These are phyloP conservation scores for Acanthornis magna DNA, from an alignment of 2,797 vertebrate species.

Conservation along the genomic window DNA sequence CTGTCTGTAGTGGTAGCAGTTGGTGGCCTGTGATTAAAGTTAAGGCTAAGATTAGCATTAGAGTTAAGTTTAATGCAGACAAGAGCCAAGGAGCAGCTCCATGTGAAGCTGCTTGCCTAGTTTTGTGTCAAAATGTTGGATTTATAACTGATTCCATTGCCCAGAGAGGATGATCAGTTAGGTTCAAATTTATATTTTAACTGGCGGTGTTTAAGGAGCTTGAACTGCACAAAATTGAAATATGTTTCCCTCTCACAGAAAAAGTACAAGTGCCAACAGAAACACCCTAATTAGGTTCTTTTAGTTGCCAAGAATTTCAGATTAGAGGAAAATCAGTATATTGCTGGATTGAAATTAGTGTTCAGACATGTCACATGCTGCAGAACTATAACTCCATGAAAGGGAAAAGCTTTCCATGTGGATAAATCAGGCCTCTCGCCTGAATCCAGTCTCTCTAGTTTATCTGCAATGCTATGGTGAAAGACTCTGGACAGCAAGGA, in stretches of 20 bases:
- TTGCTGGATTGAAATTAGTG: not conserved
- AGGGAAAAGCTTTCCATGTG: not conserved
- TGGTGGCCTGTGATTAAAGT: not conserved
- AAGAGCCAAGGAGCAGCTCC: not conserved
- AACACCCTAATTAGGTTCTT: constrained; percentile 13
- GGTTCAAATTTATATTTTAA: constrained; percentile 11
- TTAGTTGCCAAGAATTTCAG: constrained; percentile 18
- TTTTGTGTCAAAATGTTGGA: not conserved
- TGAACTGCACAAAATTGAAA: not conserved
- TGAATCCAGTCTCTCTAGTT: not conserved
- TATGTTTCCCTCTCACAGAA: not conserved
- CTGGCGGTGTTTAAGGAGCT: not conserved
- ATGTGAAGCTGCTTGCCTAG: not conserved
- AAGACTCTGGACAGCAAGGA: not conserved
- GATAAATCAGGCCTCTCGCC: not conserved
- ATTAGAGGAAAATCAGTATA: constrained; percentile 9
- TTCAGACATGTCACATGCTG: not conserved
- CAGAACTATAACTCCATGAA: not conserved
- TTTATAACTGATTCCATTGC: not conserved
- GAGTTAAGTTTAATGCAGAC: not conserved
- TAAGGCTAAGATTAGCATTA: not conserved
- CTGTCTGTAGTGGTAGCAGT: not conserved
- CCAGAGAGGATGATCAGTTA: not conserved
- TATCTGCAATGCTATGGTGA: not conserved
- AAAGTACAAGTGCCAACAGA: not conserved